Base-by-base conservation (phyloP, 2,797 vertebrate species). In the Xerus rutilus region DNA sequence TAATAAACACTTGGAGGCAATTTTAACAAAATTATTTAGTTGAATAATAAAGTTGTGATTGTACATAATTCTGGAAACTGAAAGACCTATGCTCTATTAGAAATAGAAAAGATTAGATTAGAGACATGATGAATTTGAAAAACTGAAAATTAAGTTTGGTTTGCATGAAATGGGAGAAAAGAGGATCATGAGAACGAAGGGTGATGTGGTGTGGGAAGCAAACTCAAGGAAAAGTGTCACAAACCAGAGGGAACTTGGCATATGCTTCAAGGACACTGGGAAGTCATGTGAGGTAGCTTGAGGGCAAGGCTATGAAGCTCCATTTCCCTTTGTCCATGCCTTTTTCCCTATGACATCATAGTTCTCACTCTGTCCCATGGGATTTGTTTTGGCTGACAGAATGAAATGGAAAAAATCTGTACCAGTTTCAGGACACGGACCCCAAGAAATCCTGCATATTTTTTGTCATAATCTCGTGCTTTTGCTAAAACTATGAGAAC, bases 241-340 rank as follows among this genome's bases (percentile, higher is more conserved):
- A 20, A 47, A 10, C 23, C 13, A 4, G 35, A 25, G 23, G 11
- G 11, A 9, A 12, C 9, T 10, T 15, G 57, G 12, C 52, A 3
- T 5, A 23, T 14, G 35, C 4, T 1, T 0, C 2, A 57, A 72
- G 21, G 21, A 8, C 54, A 28, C 8, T 7, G 35, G 23, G 21
- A 43, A 70, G 49, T n/a, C 28, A 28, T 2, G 0, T 7, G 39
- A 12, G 11, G 9, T n/a, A 11, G 25, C 13, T 13, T 0, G 2
- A 5, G 0, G 1, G 0, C 3, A 0, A 39, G 5, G 5, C 10
- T 45, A n/a, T 45, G 14, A 47, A 7, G 25, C 32, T 52, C n/a
- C 28, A 21, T 3, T 6, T 25, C 43, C 8, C 32, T 39, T 5
- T 3, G 3, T 15, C 30, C 28, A 1, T 6, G 1, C 23, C 30